Base-by-base conservation (phyloP, 1,140 invertebrate species). In the Drosophila auraria region DNA sequence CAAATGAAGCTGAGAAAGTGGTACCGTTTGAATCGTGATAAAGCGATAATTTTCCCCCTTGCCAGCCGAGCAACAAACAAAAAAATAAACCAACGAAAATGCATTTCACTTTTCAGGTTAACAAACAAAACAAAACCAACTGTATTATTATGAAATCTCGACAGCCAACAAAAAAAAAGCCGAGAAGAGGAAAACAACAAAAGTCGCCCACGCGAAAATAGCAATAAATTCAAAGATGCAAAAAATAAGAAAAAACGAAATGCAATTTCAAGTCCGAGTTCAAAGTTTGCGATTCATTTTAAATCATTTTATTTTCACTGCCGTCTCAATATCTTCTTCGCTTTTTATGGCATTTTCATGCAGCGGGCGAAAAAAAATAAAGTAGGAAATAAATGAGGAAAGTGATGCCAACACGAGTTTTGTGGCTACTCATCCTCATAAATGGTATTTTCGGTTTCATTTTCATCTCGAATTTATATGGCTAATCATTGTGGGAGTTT, bases 1-100 rank as follows among this genome's bases (percentile, higher is more conserved):
- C 84, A 89, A 89, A 89, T 89, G 84, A 90, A 89, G 84, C 81
- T 84, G 87, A 87, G 83, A 87, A 89, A 89, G 84, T 89, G 81
- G 84, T 84, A 89, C 86, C 84, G 84, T 90, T 89, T 89, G 84
- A 89, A 89, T 89, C 84, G 84, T 89, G 84, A 89, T 89, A 89
- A 89, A 89, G 84, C 84, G 84, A 89, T 89, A 89, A 89, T 89
- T 89, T 89, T 59, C 73, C 80, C 60, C 56, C 51, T 47, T n/a
- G n/a, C 68, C 59, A 45, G 65, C 58, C 51, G 17, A 15, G 33
- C 36, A 42, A 42, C 33, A 36, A 36, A 36, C 9, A 12, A n/a
- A 56, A 42, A 54, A 33, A 62, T 40, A 59, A 14, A 30, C 47
- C 54, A 74, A 73, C 47, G 47, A 74, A 74, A 89, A 90, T 89